Base-by-base conservation (phyloP, 2,888 invertebrate species). In the Eupithecia vulgata region DNA sequence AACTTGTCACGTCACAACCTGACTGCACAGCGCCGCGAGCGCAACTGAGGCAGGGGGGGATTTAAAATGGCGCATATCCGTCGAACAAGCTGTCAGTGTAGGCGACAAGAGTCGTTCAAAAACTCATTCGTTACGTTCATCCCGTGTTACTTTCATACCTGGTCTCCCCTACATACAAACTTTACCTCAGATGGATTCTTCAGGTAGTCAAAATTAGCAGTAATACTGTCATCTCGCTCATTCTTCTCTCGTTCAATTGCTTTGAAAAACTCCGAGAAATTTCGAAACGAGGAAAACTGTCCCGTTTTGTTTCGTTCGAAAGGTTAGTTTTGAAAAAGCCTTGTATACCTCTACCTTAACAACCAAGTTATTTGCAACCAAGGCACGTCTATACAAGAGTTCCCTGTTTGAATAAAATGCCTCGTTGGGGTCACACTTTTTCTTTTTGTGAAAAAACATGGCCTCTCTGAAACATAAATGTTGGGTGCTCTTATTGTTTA, bases 341-440 rank as follows among this genome's bases (percentile, higher is more conserved):
- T 48, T 59, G 65, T 71, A 48, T 65, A 48, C 59, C 5, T 17
- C 37, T 37, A 17, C 64, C 71, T 70, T 75, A 64, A 74, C 42
- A 59, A 17, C 15, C 34, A 40, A 42, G 78, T 80, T 79, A 82
- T 89, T 87, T 78, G 82, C 80, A 87, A 78, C 72, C 83, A 64
- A 78, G 80, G 79, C 88, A 88, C 88, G 88, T 88, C 74, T 81
- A 80, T 80, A 84, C 82, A 81, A 84, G 83, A 83, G 85, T 83
- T 84, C 76, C 83, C 83, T 82, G 83, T 89, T 87, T 87, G 87
- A 88, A 88, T 89, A 87, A 87, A 88, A 87, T 81, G 81, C 80
- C 78, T 82, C 78, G 82, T 81, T 70, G 83, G 84, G 83, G 85
- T 87, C 83, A 84, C 85, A 85, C 76, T 84, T 85, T 85, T 84